These are phyloP conservation scores for Tricholauxania praeusta DNA, from an alignment of 2,888 invertebrate genomes.

Conservation along the genomic window DNA sequence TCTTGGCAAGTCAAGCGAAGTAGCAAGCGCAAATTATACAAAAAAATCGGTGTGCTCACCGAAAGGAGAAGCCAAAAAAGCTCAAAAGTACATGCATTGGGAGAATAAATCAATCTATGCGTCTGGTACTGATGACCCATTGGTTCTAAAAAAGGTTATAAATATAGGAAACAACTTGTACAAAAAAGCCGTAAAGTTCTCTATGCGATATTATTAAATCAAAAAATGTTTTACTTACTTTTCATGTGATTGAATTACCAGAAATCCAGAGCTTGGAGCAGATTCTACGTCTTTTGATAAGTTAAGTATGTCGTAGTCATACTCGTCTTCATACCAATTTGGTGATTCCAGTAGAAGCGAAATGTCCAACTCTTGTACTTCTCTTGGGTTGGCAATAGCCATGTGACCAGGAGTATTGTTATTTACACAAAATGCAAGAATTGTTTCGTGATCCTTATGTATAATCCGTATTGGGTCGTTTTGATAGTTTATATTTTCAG, in stretches of 20 bases:
- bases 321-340: slow-evolving; percentile 96
- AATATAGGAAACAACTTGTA: too few relatives aligned
- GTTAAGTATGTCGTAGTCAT: slow-evolving; percentile 94
- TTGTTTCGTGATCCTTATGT: slow-evolving; percentile 98
- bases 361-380: slow-evolving; percentile 98
- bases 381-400: slow-evolving; percentile 94
- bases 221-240: slow-evolving; percentile 53
- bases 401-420: slow-evolving; percentile 87
- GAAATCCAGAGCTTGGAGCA: slow-evolving; percentile 84
- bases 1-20: too few relatives aligned
- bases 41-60: too few relatives aligned
- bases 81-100: too few relatives aligned
- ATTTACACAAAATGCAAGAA: slow-evolving; percentile 96
- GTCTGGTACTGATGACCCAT: too few relatives aligned
- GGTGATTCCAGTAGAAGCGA: slow-evolving; percentile 89
- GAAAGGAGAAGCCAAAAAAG: too few relatives aligned
- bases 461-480: slow-evolving; percentile 93
- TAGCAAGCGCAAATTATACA: too few relatives aligned
- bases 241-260: slow-evolving; percentile 83
- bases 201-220: too few relatives aligned
- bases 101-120: too few relatives aligned
- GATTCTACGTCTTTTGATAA: slow-evolving; percentile 81
- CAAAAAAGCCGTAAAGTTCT: too few relatives aligned
- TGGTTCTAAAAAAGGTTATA: too few relatives aligned
- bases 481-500: slow-evolving; percentile 56